Percentiles rank a stretch among this genome's conserved stretches.
Evolutionary conservation across 2,113 vertebrate genomes (phyloP).

Genomic region (Thalassarche chlororhynchos): DNA sequence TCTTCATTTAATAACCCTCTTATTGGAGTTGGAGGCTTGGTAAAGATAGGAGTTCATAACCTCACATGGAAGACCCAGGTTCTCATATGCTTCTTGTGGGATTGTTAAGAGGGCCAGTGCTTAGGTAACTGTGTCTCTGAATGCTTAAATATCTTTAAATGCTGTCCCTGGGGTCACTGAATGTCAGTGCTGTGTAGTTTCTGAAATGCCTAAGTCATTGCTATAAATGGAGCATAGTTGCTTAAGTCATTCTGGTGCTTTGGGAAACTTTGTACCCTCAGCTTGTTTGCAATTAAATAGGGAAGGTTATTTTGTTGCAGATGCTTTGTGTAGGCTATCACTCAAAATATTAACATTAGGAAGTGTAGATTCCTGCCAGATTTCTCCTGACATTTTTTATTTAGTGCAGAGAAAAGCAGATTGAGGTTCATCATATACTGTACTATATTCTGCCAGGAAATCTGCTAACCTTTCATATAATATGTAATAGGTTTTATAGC

Average conservation of each 20-base stretch:
- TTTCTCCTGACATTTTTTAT: background rate
- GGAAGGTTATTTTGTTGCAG: background rate
- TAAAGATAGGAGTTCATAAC: background rate
- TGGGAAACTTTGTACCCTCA: background rate
- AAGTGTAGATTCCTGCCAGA: background rate
- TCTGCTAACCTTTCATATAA: conserved; percentile 9
- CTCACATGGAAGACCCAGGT: background rate
- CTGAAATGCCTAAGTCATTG: background rate
- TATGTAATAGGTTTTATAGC: background rate
- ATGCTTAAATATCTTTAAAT: background rate
- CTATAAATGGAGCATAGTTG: background rate
- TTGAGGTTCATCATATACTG: background rate
- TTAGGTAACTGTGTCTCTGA: background rate
- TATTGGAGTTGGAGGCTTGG: background rate
- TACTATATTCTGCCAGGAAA: conserved; percentile 11
- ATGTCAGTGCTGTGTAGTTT: background rate
- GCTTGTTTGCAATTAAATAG: background rate
- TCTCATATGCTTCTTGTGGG: background rate
- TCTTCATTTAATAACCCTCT: background rate
- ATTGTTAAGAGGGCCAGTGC: background rate
- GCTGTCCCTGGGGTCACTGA: background rate
- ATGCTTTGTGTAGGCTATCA: conserved; percentile 5
- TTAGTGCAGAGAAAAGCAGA: background rate
- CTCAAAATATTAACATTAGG: background rate
- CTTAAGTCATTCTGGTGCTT: background rate